These are phyloP conservation scores for Gonocerus acuteangulatus DNA, from an alignment of 2,888 invertebrate genomes.

Conservation along the genomic window DNA sequence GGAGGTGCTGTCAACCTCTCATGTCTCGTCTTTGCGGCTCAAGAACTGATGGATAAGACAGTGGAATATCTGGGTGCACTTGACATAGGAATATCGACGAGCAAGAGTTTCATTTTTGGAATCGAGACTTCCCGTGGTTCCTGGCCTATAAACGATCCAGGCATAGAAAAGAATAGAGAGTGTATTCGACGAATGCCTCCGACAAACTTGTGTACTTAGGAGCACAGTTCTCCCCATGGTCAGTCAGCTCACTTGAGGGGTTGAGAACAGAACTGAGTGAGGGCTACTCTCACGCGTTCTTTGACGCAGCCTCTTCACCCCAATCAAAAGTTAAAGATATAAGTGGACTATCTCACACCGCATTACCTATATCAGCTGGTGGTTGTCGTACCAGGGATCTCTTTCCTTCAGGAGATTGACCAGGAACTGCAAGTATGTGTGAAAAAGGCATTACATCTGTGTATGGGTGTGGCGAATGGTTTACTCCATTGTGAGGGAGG, in stretches of 20 bases:
- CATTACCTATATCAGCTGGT: conserved; percentile 41
- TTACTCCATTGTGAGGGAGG: conserved; percentile 41
- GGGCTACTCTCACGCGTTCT: conserved; percentile 35
- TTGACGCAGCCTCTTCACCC: conserved; percentile 42
- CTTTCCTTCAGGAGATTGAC: conserved; percentile 40
- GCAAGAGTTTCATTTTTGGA: conserved; percentile 12
- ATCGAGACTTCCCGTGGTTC: conserved; percentile 35
- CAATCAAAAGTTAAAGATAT: conserved; percentile 42
- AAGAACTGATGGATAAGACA: too few relatives aligned
- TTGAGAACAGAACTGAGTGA: not conserved
- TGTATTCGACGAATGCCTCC: not conserved
- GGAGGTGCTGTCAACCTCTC: too few relatives aligned
- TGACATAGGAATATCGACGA: too few relatives aligned
- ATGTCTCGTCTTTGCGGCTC: too few relatives aligned
- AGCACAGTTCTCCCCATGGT: not conserved
- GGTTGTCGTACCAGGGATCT: conserved; percentile 38
- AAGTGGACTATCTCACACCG: conserved; percentile 43
- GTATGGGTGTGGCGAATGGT: conserved; percentile 39
- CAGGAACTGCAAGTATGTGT: conserved; percentile 39
- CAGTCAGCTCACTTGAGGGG: not conserved
- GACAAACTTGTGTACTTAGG: not conserved
- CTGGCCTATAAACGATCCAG: conserved; percentile 40
- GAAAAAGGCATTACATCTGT: conserved; percentile 40
- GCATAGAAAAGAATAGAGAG: conserved; percentile 31
- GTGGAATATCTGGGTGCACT: too few relatives aligned